Evolutionary conservation across 2,888 invertebrate species (phyloP).

Genomic region (Phlogophora meticulosa): DNA sequence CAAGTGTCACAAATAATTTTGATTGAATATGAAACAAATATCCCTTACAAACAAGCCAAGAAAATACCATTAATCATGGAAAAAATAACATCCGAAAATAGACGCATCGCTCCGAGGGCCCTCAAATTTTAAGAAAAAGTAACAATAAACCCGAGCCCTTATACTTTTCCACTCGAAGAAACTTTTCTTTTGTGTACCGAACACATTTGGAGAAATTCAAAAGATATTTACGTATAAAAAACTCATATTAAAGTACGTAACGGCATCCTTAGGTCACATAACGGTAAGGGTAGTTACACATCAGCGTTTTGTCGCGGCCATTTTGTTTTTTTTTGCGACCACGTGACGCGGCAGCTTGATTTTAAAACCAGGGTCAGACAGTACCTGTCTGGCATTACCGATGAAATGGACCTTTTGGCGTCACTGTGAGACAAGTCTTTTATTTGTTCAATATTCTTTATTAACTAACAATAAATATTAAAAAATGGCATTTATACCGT

Average conservation of each 20-base stretch:
- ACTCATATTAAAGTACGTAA: conserved; percentile 65
- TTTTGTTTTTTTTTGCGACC: neutral
- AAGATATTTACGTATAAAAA: conserved; percentile 70
- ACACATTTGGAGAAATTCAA: conserved; percentile 65
- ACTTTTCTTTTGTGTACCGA: conserved; percentile 65
- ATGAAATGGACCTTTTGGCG: no score
- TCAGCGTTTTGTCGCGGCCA: conserved; percentile 29
- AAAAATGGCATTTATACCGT: no score
- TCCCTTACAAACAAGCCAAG: conserved; percentile 22
- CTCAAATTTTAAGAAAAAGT: conserved; percentile 54
- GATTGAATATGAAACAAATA: conserved; percentile 13
- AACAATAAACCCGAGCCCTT: conserved; percentile 44
- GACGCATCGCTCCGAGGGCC: conserved; percentile 22
- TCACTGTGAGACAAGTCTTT: no score
- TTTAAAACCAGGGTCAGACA: no score
- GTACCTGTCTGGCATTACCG: no score
- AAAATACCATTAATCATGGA: conserved; percentile 38
- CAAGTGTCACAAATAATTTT: no score
- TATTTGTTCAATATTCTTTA: no score
- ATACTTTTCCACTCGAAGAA: conserved; percentile 63
- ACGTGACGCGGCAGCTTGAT: neutral
- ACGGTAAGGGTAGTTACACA: conserved; percentile 29
- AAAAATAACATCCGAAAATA: conserved; percentile 9
- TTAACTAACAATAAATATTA: no score
- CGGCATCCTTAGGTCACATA: conserved; percentile 59